These are phyloP conservation scores for Torymus auratus DNA, from an alignment of 2,888 invertebrate species.

Conservation along the genomic window DNA sequence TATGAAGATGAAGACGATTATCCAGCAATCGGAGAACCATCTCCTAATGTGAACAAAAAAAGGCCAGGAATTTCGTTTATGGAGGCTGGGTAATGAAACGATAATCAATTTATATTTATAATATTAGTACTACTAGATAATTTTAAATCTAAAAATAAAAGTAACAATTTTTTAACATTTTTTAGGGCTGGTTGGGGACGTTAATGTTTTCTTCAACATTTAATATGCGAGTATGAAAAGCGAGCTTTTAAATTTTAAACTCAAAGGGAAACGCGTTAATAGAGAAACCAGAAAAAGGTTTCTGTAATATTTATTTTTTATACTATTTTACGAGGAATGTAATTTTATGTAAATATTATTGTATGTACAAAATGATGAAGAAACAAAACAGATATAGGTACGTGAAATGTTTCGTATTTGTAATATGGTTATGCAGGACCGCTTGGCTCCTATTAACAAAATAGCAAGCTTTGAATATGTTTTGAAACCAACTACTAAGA, in stretches of 20 bases:
- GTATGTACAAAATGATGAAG: too few relatives aligned
- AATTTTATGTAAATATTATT: too few relatives aligned
- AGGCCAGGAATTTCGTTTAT: slow-evolving; percentile 61
- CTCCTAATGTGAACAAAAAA: slow-evolving; percentile 13
- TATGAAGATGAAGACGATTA: slow-evolving; percentile 61
- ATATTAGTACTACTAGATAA: too few relatives aligned
- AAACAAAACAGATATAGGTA: too few relatives aligned
- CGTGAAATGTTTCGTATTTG: too few relatives aligned
- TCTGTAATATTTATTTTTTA: too few relatives aligned
- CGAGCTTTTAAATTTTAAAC: too few relatives aligned
- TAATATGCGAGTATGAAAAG: too few relatives aligned
- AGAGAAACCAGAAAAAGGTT: too few relatives aligned
- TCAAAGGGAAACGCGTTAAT: too few relatives aligned
- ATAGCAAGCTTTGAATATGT: background rate
- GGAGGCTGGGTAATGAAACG: slow-evolving; percentile 61
- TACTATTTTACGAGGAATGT: too few relatives aligned
- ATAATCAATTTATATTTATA: background rate
- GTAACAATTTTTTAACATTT: slow-evolving; percentile 14
- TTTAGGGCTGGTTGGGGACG: slow-evolving; percentile 67
- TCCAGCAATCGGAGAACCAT: slow-evolving; percentile 51
- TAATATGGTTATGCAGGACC: too few relatives aligned
- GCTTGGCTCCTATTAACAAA: background rate
- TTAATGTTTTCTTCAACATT: slow-evolving; percentile 27
- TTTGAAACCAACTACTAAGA: background rate
- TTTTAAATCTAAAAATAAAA: background rate